A percentile compares a stretch with the other conserved stretches of the same genome.
phyloP scores from a whole-genome alignment of 2,113 vertebrate species.

The Hiodon tergisus region DNA sequence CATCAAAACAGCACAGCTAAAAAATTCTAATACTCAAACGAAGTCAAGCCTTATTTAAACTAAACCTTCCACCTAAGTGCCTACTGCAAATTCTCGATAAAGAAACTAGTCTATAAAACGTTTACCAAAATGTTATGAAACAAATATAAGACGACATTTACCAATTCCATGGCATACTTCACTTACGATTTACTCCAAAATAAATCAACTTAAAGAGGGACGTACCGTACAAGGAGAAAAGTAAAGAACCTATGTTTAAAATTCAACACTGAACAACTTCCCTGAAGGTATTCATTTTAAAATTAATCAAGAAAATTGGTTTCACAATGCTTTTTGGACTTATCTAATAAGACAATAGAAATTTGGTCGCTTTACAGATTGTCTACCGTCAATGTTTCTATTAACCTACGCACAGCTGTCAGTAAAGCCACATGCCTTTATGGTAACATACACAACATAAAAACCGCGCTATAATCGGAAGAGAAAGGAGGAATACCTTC shows the following conservation, averaged over 20 bases:
- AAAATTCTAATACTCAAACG: neutral
- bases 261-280: neutral
- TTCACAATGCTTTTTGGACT: neutral
- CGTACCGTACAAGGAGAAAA: too few relatives aligned
- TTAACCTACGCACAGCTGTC: neutral
- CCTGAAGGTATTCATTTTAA: constrained; percentile 8
- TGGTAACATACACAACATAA: neutral
- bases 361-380: constrained; percentile 8
- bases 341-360: neutral
- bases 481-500: neutral
- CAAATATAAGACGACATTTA: neutral
- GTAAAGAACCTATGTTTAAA: neutral
- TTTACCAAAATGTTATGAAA: neutral
- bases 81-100: neutral
- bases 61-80: neutral
- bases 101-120: neutral
- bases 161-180: neutral
- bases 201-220: constrained; percentile 4
- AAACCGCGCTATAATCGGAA: neutral
- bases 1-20: neutral
- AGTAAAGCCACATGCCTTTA: neutral
- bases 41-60: neutral
- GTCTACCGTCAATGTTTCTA: neutral
- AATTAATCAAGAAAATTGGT: neutral
- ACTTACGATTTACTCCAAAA: neutral